Percentiles rank a stretch among this genome's conserved stretches.
These are phyloP conservation scores for Sardinella longiceps DNA, from an alignment of 2,797 vertebrate species.

Conservation along the genomic window DNA sequence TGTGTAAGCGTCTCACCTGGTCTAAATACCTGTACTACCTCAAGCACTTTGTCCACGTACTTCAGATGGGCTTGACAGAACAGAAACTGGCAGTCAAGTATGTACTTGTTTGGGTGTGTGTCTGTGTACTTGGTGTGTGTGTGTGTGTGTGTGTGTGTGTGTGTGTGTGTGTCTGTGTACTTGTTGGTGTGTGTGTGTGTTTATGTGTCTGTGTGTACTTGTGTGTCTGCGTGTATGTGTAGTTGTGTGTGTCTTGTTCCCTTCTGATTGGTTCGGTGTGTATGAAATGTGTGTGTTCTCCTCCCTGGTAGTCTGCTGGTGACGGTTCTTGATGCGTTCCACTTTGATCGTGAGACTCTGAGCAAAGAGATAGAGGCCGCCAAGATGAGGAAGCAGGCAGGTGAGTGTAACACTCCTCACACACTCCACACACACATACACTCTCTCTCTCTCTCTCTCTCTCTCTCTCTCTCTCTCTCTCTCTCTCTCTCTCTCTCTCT, in stretches of 20 bases:
- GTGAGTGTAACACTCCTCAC: conserved; percentile 66
- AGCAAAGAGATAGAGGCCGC: conserved; percentile 83
- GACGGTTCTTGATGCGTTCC: conserved; percentile 91
- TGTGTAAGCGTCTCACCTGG: conserved; percentile 90
- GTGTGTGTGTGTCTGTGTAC: neutral
- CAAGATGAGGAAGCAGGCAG: conserved; percentile 72
- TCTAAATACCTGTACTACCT: conserved; percentile 92
- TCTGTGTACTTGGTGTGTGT: no score
- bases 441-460: no score
- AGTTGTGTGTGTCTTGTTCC: no score
- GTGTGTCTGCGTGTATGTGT: no score
- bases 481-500: no score
- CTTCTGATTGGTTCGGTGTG: neutral
- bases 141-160: neutral
- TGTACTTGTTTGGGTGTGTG: neutral
- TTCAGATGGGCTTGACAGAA: conserved; percentile 83
- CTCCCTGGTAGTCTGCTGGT: conserved; percentile 82
- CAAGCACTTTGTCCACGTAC: conserved; percentile 89
- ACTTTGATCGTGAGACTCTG: conserved; percentile 89
- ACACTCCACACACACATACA: no score
- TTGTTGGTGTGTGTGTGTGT: neutral
- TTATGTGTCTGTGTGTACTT: neutral
- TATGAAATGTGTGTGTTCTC: conserved; percentile 2
- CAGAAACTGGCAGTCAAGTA: conserved; percentile 93
- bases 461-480: no score